Conservation (phyloP, 2,797 vertebrate genomes). For the Rhadinocentrus ornatus region DNA sequence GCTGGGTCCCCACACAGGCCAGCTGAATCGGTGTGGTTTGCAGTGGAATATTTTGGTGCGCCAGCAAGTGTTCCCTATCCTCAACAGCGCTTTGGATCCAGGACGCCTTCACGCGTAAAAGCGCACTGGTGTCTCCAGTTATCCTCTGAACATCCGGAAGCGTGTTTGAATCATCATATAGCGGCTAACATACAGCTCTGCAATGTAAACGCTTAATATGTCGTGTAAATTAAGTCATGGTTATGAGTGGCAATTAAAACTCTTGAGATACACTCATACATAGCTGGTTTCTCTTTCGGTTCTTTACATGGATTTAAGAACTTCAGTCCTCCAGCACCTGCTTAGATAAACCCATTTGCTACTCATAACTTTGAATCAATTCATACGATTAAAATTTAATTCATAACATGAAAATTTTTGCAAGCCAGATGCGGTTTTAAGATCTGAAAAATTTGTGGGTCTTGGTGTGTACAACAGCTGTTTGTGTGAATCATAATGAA, state of each 20-base stretch:
- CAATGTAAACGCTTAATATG: constrained; percentile 20
- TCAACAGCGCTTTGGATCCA: constrained; percentile 2
- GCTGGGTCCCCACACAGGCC: constrained; percentile 41
- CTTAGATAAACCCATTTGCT: constrained; percentile 10
- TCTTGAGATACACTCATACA: constrained; percentile 19
- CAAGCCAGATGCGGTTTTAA: constrained; percentile 4
- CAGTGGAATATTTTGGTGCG: constrained; percentile 12
- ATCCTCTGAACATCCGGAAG: constrained; percentile 8
- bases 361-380: neutral
- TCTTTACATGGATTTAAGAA: constrained; percentile 26
- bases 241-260: neutral
- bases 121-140: neutral
- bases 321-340: constrained; percentile 10
- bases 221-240: neutral
- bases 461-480: constrained; percentile 3
- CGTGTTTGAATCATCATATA: neutral
- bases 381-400: neutral
- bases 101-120: constrained; percentile 18
- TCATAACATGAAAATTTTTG: neutral
- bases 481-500: neutral
- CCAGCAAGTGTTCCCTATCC: constrained; percentile 20
- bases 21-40: constrained; percentile 41
- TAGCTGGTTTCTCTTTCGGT: constrained; percentile 32
- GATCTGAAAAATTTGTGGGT: neutral
- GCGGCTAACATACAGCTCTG: constrained; percentile 22